These are phyloP conservation scores for Tarsius wallacei DNA, from an alignment of 2,797 vertebrate species.

Conservation along the genomic window DNA sequence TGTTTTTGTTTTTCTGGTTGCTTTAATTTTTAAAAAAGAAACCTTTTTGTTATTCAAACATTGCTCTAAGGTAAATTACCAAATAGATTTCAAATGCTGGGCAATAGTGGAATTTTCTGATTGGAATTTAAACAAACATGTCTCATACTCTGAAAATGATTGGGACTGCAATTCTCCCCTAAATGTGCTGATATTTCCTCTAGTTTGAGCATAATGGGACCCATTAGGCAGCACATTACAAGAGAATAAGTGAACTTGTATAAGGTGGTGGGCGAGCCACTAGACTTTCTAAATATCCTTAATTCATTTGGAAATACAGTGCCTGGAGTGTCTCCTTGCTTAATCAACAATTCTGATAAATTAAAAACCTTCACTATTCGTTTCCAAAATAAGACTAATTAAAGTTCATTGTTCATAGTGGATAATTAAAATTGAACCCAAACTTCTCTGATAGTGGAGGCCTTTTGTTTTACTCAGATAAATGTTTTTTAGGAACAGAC, in stretches of 20 bases:
- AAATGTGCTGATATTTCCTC: not conserved
- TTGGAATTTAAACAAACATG: conserved; percentile 40
- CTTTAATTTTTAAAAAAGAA: conserved; percentile 20
- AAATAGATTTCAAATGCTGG: not conserved
- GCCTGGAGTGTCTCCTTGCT: conserved; percentile 28
- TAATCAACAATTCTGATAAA: conserved; percentile 18
- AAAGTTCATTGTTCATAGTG: conserved; percentile 31
- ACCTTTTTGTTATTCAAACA: conserved; percentile 25
- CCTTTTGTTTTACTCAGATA: not conserved
- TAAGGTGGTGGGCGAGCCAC: not conserved
- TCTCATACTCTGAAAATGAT: not conserved
- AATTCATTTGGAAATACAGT: conserved; percentile 19
- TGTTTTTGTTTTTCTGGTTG: conserved; percentile 46
- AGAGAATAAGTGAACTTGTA: fast-evolving
- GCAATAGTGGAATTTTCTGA: not conserved
- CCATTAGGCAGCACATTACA: not conserved
- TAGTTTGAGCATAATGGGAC: not conserved
- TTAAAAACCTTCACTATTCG: not conserved
- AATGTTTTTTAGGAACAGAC: not conserved
- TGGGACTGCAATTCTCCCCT: not conserved
- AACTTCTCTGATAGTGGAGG: not conserved
- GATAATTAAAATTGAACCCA: conserved; percentile 24
- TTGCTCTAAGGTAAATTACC: conserved; percentile 24
- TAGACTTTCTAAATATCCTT: not conserved
- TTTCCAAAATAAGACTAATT: conserved; percentile 56